Base-by-base conservation (phyloP, 2,888 invertebrate genomes). In the Fissipunctia ypsillon region DNA sequence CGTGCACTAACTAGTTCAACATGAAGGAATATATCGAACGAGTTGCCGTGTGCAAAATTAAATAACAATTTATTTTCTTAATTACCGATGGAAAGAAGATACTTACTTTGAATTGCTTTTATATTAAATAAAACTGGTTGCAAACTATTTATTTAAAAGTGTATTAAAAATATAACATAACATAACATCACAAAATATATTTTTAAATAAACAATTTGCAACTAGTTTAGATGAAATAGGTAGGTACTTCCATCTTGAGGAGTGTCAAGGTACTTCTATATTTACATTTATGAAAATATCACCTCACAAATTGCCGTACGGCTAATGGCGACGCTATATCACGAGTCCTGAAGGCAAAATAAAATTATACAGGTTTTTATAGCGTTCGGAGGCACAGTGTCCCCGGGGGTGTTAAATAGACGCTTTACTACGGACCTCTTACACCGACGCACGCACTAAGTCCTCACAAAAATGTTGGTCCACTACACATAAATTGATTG, bases 321-420 rank as follows among this genome's bases (percentile, higher is more conserved):
- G 86, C 86, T 88, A 89, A 91, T 89, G 84, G 85, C 82, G 71
- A 76, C 83, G 77, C 85, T 88, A 84, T 81, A 85, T 88, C 85
- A 89, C 83, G 82, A 76, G 78, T 87, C 88, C 85, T 87, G 75
- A 73, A 86, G 88, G 88, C 80, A 85, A 89, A 88, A 90, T 88
- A 90, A 91, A 89, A 90, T 86, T 89, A 89, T 88, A 90, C 87
- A 87, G 84, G 88, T 88, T 90, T 90, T 90, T 90, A 90, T 89
- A 86, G 89, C 86, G 73, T 81, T 82, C 73, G 76, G 80, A 86
- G 83, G 85, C 81, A 80, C 83, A 83, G 83, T 67, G 74, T 81
- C 83, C 89, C 87, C 84, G 54, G 56, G 90, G 88, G 86, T 83
- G 86, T 73, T 77, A 84, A 84, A 69, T 63, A 74, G 84, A 71